Evolutionary conservation across 2,113 vertebrate species (phyloP), one percentile per base, ranked within the genome.

Genomic region (Fregata magnificens): DNA sequence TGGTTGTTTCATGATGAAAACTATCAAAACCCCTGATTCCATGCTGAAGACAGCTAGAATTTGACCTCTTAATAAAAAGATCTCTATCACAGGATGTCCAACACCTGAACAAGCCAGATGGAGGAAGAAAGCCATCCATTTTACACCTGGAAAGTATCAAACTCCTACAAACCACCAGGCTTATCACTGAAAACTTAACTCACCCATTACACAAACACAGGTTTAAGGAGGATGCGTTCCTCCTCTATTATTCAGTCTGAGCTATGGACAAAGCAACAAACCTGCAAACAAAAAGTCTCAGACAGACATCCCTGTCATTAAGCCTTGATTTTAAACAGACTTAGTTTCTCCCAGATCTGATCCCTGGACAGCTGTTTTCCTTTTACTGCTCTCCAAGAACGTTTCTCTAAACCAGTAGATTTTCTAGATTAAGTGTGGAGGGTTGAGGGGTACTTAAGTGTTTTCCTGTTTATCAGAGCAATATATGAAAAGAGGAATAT

Each of bases 381-480:
- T 94, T 95, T 93, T 34, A 47, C 53, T 77, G 86, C 86, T 91
- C 86, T 93, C 88, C 81, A 70, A 90, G 56, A 95, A 87, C 94
- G 38, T 69, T 82, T 69, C 84, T 62, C 71, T 87, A 67, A 73
- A 78, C 17, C 89, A 84, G 86, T 1, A 95, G 84, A 80, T 88
- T 90, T 92, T 93, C 72, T 44, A 91, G 88, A 95, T 95, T 21
- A 91, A 82, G 70, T 11, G 61, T 22, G 58, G 63, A 74, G 87
- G 94, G 77, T 13, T 78, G 69, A 79, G 66, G 82, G 52, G 65
- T 21, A 47, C 72, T 88, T 45, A 32, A 59, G 69, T 34, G 44
- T 94, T 22, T 95, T 91, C 88, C 95, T 93, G 90, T 93, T 96
- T 92, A 96, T 72, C 86, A 82, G 61, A 87, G 82, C 45, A 13